phyloP scores from a whole-genome alignment of 2,113 vertebrate species.

The Pelodiscus sinensis region DNA sequence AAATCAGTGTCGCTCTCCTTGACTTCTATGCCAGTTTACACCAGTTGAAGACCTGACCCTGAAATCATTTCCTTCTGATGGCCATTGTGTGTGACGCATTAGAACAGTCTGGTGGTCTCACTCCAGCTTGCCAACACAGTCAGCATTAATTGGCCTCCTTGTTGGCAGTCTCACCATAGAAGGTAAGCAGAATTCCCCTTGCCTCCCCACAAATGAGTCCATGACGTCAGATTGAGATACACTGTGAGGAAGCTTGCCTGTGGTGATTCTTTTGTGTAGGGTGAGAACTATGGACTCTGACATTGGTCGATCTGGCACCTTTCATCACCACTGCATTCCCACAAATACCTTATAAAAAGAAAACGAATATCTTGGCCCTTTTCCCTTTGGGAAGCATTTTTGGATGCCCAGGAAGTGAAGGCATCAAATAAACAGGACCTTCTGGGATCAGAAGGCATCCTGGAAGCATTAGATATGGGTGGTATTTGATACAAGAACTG shows the following conservation, averaged over 20 bases:
- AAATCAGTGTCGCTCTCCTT: neutral
- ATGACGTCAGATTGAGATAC: neutral
- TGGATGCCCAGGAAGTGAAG: neutral
- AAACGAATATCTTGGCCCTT: slow-evolving; percentile 49
- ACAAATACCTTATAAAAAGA: neutral
- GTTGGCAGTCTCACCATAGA: neutral
- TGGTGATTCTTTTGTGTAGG: neutral
- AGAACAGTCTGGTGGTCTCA: neutral
- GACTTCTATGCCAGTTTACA: neutral
- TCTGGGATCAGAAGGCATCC: slow-evolving; percentile 66
- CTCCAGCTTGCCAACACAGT: neutral
- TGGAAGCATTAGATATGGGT: slow-evolving; percentile 71
- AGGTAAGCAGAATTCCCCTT: rapidly evolving
- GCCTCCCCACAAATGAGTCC: neutral
- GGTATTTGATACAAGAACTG: slow-evolving; percentile 65
- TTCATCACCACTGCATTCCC: rapidly evolving
- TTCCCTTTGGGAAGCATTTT: slow-evolving; percentile 46
- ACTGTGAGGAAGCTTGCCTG: neutral
- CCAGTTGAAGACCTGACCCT: neutral
- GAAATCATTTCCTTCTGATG: neutral
- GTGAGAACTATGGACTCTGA: neutral
- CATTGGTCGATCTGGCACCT: neutral
- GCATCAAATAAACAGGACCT: slow-evolving; percentile 54
- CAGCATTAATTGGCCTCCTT: neutral
- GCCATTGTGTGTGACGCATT: rapidly evolving